These are phyloP conservation scores for Bovichtus variegatus DNA, from an alignment of 2,797 vertebrate genomes.

Conservation along the genomic window DNA sequence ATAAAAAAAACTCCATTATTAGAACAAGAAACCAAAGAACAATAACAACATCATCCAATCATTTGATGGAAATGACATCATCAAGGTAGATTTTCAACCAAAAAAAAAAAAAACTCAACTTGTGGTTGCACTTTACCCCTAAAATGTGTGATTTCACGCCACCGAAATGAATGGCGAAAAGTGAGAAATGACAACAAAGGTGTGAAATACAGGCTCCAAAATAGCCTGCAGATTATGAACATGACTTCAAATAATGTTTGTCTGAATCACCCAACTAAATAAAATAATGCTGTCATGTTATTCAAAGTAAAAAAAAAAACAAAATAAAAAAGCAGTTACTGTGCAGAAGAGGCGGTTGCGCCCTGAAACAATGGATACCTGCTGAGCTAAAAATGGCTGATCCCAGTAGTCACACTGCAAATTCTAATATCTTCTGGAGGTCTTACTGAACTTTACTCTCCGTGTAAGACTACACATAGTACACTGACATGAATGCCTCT, in stretches of 20 bases:
- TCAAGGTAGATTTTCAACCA: conserved; percentile 1
- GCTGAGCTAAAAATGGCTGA: conserved; percentile 9
- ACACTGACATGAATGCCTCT: conserved; percentile 7
- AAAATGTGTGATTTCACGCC: conserved; percentile 4
- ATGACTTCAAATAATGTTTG: conserved; percentile 3
- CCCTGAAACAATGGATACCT: neutral
- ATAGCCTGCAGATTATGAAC: conserved; percentile 2
- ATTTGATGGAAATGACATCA: conserved; percentile 42
- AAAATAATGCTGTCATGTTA: conserved; percentile 11
- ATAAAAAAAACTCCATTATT: neutral
- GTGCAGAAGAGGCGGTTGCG: neutral
- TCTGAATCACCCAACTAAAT: conserved; percentile 3
- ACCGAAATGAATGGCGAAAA: neutral
- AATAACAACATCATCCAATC: neutral
- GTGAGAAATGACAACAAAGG: neutral
- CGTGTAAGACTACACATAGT: conserved; percentile 1
- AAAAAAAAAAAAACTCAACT: neutral
- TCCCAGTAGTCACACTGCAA: conserved; percentile 1
- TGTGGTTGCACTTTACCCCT: neutral
- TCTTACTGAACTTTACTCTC: conserved; percentile 8
- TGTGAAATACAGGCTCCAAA: neutral
- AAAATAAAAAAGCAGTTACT: neutral
- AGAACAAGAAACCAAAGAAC: conserved; percentile 24
- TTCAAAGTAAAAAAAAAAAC: conserved; percentile 16
- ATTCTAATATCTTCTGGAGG: neutral